phyloP scores from a whole-genome alignment of 2,113 vertebrate genomes.

The Toxotes chatareus region DNA sequence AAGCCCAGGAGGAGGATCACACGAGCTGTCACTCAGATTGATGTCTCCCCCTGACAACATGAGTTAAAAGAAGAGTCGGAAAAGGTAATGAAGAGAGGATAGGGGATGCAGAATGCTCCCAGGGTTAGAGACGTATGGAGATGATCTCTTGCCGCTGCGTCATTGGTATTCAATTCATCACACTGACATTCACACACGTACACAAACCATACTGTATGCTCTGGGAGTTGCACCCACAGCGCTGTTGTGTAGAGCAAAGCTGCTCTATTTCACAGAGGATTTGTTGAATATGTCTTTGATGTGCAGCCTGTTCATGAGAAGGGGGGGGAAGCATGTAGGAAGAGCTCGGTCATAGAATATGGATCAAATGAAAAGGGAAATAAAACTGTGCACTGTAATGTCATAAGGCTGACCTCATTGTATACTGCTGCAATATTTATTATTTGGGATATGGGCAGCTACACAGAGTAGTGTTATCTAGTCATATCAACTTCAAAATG shows the following conservation, averaged over 20 bases:
- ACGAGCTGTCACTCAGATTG: constrained; percentile 74
- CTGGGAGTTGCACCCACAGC: constrained; percentile 47
- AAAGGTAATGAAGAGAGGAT: constrained; percentile 63
- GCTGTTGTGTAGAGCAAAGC: constrained; percentile 42
- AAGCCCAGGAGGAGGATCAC: constrained; percentile 74
- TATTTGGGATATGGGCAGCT: constrained; percentile 5
- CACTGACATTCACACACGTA: constrained; percentile 45
- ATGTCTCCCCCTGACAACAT: constrained; percentile 68
- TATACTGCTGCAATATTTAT: constrained; percentile 31
- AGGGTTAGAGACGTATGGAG: constrained; percentile 45
- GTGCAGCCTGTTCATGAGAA: constrained; percentile 41
- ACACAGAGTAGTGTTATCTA: not conserved
- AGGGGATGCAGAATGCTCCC: constrained; percentile 38
- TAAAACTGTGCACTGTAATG: constrained; percentile 50
- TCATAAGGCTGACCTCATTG: constrained; percentile 10
- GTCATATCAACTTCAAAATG: constrained; percentile 40
- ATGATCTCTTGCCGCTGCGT: constrained; percentile 56
- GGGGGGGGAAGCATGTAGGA: not conserved
- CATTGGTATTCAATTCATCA: constrained; percentile 56
- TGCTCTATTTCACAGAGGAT: constrained; percentile 61
- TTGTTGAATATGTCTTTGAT: constrained; percentile 66
- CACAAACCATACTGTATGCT: constrained; percentile 24
- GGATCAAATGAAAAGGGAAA: constrained; percentile 50
- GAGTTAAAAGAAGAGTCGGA: constrained; percentile 68
- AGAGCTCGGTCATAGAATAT: constrained; percentile 45